Percentiles rank a stretch among this genome's conserved stretches.
phyloP scores from a whole-genome alignment of 2,797 vertebrate species.

The Spheniscus humboldti region DNA sequence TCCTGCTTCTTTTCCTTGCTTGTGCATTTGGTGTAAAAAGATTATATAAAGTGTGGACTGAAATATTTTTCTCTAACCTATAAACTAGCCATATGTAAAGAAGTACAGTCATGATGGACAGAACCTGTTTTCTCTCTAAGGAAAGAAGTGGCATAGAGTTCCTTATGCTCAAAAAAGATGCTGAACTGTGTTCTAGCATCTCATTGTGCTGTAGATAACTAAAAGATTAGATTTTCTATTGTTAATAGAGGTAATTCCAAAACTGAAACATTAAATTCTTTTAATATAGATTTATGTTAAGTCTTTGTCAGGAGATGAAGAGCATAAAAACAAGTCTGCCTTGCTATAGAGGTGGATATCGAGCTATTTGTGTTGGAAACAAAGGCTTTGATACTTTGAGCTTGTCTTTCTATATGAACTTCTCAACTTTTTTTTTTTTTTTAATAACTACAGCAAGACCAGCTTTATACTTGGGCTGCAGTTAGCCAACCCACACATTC shows the following conservation, averaged over 20 bases:
- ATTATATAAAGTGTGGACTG: neutral
- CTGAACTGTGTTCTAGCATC: neutral
- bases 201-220: neutral
- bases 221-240: neutral
- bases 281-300: neutral
- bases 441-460: slow-evolving; percentile 82
- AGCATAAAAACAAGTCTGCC: neutral
- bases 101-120: neutral
- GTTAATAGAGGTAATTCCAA: neutral
- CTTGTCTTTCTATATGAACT: neutral
- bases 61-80: neutral
- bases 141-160: neutral
- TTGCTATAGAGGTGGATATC: neutral
- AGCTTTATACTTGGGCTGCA: slow-evolving; percentile 93
- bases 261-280: neutral
- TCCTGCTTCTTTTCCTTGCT: neutral
- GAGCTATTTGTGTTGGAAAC: neutral
- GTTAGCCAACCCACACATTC: slow-evolving; percentile 90
- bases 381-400: neutral
- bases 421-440: neutral
- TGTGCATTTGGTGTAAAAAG: neutral
- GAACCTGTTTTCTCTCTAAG: neutral
- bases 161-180: neutral
- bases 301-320: neutral
- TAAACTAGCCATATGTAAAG: fast-evolving